Percentiles rank a stretch among this genome's conserved stretches.
Evolutionary conservation across 2,888 invertebrate species (phyloP).

Genomic region (Catocala nupta): DNA sequence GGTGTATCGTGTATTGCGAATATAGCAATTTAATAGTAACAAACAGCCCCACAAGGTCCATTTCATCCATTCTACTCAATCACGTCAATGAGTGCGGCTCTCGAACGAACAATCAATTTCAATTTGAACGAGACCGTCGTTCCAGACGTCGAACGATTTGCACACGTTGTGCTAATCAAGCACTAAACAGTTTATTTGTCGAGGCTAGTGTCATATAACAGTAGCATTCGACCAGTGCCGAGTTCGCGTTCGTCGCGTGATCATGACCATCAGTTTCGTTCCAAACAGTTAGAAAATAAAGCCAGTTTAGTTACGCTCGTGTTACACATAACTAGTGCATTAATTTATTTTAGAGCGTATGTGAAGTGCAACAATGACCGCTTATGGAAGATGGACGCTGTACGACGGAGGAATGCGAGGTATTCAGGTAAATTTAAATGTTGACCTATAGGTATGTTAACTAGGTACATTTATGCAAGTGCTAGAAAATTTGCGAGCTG

Average conservation of each 20-base stretch:
- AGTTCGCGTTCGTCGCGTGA: constrained; percentile 59
- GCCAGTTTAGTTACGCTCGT: constrained; percentile 33
- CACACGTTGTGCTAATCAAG: constrained; percentile 84
- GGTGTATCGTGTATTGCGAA: constrained; percentile 46
- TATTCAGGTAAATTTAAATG: constrained; percentile 70
- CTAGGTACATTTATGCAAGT: background rate
- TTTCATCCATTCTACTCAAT: constrained; percentile 79
- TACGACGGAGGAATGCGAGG: constrained; percentile 74
- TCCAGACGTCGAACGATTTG: constrained; percentile 69
- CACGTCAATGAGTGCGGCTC: constrained; percentile 76
- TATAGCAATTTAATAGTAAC: constrained; percentile 60
- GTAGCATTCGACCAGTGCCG: constrained; percentile 50
- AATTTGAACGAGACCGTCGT: constrained; percentile 65
- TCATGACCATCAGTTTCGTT: constrained; percentile 45
- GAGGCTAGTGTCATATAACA: constrained; percentile 70
- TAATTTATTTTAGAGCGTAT: constrained; percentile 25
- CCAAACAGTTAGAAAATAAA: constrained; percentile 11
- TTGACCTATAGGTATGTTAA: background rate
- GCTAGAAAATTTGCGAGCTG: too few relatives aligned
- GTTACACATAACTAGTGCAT: constrained; percentile 32
- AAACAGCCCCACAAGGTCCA: constrained; percentile 73
- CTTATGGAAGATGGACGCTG: constrained; percentile 77
- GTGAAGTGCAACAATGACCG: constrained; percentile 63
- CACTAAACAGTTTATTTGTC: constrained; percentile 80
- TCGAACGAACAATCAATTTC: constrained; percentile 78